phyloP scores from a whole-genome alignment of 2,113 vertebrate genomes.

The Ranitomeya imitator region DNA sequence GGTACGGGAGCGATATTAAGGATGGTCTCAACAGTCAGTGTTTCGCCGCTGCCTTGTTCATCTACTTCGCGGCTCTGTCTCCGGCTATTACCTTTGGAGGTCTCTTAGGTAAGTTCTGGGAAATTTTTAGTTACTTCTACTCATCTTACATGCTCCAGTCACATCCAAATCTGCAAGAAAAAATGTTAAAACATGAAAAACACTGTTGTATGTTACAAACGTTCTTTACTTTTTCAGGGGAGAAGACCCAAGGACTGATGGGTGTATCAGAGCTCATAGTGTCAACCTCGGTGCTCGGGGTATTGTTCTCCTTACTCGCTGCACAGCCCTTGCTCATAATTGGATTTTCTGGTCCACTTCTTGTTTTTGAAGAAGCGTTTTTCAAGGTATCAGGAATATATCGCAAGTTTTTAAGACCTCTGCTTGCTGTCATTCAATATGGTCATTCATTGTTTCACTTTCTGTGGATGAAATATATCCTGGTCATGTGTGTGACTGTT shows the following conservation, averaged over 20 bases:
- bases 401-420: background rate
- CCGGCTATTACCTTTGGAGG: constrained; percentile 98
- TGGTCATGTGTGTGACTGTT: background rate
- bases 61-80: constrained; percentile 97
- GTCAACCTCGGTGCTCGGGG: constrained; percentile 89
- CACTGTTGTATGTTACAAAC: background rate
- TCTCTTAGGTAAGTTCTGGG: constrained; percentile 82
- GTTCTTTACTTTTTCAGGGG: constrained; percentile 73
- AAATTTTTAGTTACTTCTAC: background rate
- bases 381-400: constrained; percentile 79
- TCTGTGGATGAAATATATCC: background rate
- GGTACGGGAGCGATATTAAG: constrained; percentile 89
- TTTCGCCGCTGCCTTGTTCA: constrained; percentile 92
- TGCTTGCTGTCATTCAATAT: background rate
- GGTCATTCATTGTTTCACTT: background rate
- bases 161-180: background rate
- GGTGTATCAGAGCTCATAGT: constrained; percentile 96
- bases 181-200: background rate
- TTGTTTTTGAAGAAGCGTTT: constrained; percentile 97
- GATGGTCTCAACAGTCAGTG: constrained; percentile 93
- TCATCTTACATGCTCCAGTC: background rate
- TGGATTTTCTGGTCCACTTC: constrained; percentile 92
- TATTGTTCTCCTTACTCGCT: constrained; percentile 90
- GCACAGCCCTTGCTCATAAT: constrained; percentile 96
- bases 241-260: constrained; percentile 97